Conservation (phyloP, 2,113 vertebrate species). For the Amblyopsis rosae region DNA sequence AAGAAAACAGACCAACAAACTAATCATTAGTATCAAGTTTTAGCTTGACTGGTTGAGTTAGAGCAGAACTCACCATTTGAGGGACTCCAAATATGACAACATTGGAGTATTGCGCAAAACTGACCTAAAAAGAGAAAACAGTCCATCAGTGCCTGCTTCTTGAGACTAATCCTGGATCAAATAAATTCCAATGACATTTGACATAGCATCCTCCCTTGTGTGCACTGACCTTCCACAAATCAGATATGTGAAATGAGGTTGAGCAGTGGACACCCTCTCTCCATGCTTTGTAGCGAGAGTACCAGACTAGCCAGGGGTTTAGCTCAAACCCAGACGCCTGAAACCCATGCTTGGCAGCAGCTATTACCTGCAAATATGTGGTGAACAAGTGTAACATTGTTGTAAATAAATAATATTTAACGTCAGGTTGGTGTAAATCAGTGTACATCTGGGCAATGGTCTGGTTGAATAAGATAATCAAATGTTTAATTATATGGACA, state of each 20-base stretch:
- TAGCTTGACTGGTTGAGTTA: neutral
- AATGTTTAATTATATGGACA: no score
- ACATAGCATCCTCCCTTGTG: neutral
- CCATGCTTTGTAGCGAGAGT: slow-evolving; percentile 89
- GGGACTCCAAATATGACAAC: slow-evolving; percentile 95
- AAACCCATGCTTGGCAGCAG: slow-evolving; percentile 91
- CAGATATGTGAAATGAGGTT: slow-evolving; percentile 86
- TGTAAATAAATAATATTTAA: no score
- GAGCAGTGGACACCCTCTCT: slow-evolving; percentile 84
- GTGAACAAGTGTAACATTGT: neutral
- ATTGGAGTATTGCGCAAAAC: slow-evolving; percentile 86
- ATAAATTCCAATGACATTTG: neutral
- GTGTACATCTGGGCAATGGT: no score
- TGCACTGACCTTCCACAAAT: slow-evolving; percentile 91
- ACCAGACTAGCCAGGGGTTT: slow-evolving; percentile 97
- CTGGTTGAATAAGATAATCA: no score
- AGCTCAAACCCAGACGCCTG: slow-evolving; percentile 89
- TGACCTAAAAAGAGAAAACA: slow-evolving; percentile 77
- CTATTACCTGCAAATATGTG: slow-evolving; percentile 82
- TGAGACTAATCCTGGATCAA: neutral
- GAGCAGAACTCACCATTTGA: slow-evolving; percentile 87
- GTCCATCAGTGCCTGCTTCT: neutral
- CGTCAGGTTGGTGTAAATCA: no score
- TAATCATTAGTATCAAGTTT: no score
- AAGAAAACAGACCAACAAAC: no score